These are phyloP conservation scores for Pangasius mekongensis DNA, from an alignment of 2,797 vertebrate genomes.

Conservation along the genomic window DNA sequence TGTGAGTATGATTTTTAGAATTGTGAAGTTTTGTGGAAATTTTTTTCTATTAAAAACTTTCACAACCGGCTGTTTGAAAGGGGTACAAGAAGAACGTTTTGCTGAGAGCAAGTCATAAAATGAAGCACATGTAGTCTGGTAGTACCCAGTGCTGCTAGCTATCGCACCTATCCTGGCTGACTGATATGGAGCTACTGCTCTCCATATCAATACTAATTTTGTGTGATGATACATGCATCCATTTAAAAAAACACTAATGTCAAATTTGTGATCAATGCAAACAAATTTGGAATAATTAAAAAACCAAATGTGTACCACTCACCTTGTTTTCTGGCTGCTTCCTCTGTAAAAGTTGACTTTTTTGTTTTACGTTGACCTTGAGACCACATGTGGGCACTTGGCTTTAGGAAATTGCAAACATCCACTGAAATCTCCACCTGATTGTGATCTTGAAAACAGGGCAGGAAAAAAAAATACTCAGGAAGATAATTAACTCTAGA, in stretches of 20 bases:
- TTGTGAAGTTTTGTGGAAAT: not conserved
- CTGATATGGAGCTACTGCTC: not conserved
- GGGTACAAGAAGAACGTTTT: not conserved
- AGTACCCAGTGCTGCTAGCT: not conserved
- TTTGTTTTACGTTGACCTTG: conserved; percentile 39
- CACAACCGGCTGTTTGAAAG: not conserved
- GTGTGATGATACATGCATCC: not conserved
- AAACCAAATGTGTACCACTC: not conserved
- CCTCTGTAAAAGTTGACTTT: too few relatives aligned
- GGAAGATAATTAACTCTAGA: conserved; percentile 21
- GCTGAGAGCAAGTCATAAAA: not conserved
- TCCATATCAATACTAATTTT: not conserved
- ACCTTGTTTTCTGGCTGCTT: not conserved
- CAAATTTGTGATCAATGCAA: not conserved
- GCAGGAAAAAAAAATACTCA: not conserved
- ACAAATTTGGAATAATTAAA: not conserved
- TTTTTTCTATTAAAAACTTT: not conserved
- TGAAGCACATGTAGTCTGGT: not conserved
- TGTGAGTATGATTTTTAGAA: not conserved
- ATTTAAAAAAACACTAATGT: not conserved
- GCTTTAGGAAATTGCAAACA: conserved; percentile 14
- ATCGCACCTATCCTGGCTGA: not conserved
- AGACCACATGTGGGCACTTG: conserved; percentile 18
- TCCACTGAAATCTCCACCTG: conserved; percentile 1
- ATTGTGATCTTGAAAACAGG: conserved; percentile 15